Percentiles rank a stretch among this genome's conserved stretches.
phyloP scores from a whole-genome alignment of 2,797 vertebrate species.

The Sitta carolinensis region DNA sequence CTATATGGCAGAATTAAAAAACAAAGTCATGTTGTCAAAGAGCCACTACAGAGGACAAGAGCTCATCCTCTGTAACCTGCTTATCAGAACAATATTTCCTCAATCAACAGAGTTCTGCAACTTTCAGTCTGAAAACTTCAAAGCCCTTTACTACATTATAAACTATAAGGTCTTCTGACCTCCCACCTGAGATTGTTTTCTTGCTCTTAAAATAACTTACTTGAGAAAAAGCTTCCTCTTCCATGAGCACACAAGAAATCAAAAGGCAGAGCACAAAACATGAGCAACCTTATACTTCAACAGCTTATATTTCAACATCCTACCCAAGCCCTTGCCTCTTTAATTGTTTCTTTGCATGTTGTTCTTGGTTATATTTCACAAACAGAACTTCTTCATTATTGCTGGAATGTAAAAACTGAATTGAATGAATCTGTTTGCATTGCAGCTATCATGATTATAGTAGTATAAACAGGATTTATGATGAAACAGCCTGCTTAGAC shows the following conservation, averaged over 20 bases:
- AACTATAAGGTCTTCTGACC: not conserved
- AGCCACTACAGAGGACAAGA: not conserved
- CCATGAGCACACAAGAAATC: not conserved
- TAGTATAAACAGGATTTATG: not conserved
- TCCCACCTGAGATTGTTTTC: not conserved
- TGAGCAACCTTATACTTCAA: not conserved
- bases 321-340: not conserved
- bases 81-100: not conserved
- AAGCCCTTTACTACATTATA: not conserved
- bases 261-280: not conserved
- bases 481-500: not conserved
- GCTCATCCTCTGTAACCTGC: not conserved
- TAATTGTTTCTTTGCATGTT: not conserved
- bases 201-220: not conserved
- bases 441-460: not conserved
- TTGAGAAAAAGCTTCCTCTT: not conserved
- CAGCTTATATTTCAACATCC: not conserved
- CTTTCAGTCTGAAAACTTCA: not conserved
- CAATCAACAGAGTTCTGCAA: not conserved
- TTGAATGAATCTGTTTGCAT: not conserved
- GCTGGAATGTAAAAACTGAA: not conserved
- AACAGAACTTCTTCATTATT: not conserved
- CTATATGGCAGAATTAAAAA: not conserved
- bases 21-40: not conserved
- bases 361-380: not conserved